These are phyloP conservation scores for Lasioglossum lativentre DNA, from an alignment of 2,888 invertebrate genomes.

Conservation along the genomic window DNA sequence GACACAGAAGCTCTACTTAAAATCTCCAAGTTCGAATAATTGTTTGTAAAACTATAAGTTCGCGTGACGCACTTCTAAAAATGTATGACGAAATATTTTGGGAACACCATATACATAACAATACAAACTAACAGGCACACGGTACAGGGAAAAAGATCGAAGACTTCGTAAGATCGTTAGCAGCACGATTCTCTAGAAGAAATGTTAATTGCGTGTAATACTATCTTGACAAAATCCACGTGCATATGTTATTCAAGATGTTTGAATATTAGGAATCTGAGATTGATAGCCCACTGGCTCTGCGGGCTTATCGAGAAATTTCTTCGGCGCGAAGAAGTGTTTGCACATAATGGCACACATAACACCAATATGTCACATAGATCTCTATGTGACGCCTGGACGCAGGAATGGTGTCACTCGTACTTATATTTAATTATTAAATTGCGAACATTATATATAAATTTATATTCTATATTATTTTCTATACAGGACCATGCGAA, in stretches of 20 bases:
- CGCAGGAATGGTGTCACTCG: slow-evolving; percentile 51
- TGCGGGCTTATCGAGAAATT: slow-evolving; percentile 16
- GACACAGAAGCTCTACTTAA: background rate
- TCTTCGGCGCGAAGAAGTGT: slow-evolving; percentile 13
- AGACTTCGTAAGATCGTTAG: background rate
- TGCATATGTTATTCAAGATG: slow-evolving; percentile 15
- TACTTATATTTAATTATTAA: slow-evolving; percentile 13
- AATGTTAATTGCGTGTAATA: slow-evolving; percentile 23
- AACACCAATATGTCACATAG: slow-evolving; percentile 42
- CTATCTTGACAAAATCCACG: slow-evolving; percentile 5
- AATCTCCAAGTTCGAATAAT: background rate
- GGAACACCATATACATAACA: background rate
- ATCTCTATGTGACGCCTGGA: slow-evolving; percentile 10
- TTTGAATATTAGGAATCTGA: slow-evolving; percentile 28
- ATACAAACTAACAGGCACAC: background rate
- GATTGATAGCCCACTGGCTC: background rate
- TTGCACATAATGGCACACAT: slow-evolving; percentile 10
- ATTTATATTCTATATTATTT: background rate
- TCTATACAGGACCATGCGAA: background rate
- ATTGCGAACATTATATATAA: background rate
- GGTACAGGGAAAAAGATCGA: background rate
- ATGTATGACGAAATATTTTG: background rate
- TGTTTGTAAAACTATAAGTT: background rate
- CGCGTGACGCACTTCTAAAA: background rate
- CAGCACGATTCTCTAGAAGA: background rate